phyloP scores from a whole-genome alignment of 2,888 invertebrate genomes.

The Tetheella fluctuosa region DNA sequence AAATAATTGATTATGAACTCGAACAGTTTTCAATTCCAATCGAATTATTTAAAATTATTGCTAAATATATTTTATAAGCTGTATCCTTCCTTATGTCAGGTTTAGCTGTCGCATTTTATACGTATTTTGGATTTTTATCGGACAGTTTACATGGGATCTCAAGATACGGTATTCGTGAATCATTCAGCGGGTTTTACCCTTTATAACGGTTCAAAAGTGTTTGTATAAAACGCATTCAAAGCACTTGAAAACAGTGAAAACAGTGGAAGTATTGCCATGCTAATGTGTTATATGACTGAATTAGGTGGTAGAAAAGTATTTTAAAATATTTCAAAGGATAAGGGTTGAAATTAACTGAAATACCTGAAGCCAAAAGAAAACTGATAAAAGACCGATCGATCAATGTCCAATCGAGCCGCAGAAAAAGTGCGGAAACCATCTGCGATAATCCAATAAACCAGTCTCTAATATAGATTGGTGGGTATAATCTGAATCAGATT shows the following conservation, averaged over 20 bases:
- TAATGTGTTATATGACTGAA: background rate
- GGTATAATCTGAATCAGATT: no score
- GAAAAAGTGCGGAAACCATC: no score
- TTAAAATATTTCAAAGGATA: background rate
- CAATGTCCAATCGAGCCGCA: no score
- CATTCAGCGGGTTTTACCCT: conserved; percentile 37
- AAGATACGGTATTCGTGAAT: conserved; percentile 30
- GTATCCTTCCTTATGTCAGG: background rate
- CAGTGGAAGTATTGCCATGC: conserved; percentile 9
- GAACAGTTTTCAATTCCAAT: no score
- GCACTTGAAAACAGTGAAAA: conserved; percentile 15
- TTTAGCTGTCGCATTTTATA: background rate
- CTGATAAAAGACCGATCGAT: no score
- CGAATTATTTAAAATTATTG: no score
- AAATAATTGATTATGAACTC: no score
- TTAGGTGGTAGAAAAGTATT: background rate
- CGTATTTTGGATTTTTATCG: conserved; percentile 5
- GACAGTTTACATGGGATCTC: conserved; percentile 19
- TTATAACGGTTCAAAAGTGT: conserved; percentile 42
- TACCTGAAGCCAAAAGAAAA: no score
- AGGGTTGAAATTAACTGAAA: no score
- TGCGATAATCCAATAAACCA: no score
- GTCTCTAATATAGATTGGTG: no score
- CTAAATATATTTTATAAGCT: conserved; percentile 1
- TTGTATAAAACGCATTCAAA: conserved; percentile 23